A percentile compares a stretch with the other conserved stretches of the same genome.
These are phyloP conservation scores for Tinea pellionella DNA, from an alignment of 2,888 invertebrate species.

Conservation along the genomic window DNA sequence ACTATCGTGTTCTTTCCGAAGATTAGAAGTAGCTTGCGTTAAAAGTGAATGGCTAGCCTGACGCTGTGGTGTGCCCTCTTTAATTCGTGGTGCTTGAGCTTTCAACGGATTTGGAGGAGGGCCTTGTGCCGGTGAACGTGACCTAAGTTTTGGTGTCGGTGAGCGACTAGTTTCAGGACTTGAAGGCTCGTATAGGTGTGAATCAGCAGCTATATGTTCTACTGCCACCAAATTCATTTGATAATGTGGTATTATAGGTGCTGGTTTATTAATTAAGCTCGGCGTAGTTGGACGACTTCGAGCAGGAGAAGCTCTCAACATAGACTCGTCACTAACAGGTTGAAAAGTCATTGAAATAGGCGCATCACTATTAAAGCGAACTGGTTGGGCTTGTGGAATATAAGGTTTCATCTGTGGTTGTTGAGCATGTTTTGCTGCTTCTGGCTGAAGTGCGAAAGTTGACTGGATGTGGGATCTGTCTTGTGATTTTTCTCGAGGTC, in stretches of 20 bases:
- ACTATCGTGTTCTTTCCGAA: slow-evolving; percentile 57
- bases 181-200: slow-evolving; percentile 71
- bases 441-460: slow-evolving; percentile 3
- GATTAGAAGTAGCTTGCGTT: slow-evolving; percentile 39
- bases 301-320: slow-evolving; percentile 63
- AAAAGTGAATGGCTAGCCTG: slow-evolving; percentile 44
- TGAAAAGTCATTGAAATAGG: slow-evolving; percentile 74
- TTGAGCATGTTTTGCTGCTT: slow-evolving; percentile 20
- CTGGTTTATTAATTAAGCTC: slow-evolving; percentile 78
- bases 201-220: slow-evolving; percentile 70
- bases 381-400: slow-evolving; percentile 21
- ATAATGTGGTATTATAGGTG: slow-evolving; percentile 81
- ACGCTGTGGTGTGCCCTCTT: slow-evolving; percentile 54
- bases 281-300: slow-evolving; percentile 75
- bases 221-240: slow-evolving; percentile 82
- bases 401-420: slow-evolving; percentile 21
- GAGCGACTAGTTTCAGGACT: slow-evolving; percentile 72
- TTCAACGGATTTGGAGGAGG: slow-evolving; percentile 76
- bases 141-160: slow-evolving; percentile 73
- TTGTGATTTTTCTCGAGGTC: slow-evolving; percentile 39
- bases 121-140: slow-evolving; percentile 77
- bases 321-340: slow-evolving; percentile 70
- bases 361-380: slow-evolving; percentile 57
- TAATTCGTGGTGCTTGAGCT: slow-evolving; percentile 74
- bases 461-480: slow-evolving; percentile 21